Evolutionary conservation across 2,888 invertebrate genomes (phyloP).

Genomic region (Pseudoips prasinana): DNA sequence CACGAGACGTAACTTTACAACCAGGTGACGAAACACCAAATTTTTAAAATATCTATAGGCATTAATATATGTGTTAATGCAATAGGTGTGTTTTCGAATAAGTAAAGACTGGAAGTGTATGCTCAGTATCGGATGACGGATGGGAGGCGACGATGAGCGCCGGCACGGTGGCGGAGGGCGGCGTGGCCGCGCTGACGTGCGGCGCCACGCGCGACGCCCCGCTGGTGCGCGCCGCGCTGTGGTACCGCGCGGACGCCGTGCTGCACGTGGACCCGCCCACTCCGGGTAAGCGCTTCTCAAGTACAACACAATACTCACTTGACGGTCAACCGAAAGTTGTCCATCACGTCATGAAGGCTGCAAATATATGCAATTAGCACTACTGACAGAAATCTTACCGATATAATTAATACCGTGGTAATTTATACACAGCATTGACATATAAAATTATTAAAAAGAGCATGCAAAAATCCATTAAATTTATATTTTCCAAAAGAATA

Average conservation of each 20-base stretch:
- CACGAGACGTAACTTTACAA: constrained; percentile 87
- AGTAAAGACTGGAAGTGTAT: too few species aligned
- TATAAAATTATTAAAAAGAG: too few species aligned
- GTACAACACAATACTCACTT: too few species aligned
- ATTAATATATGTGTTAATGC: too few species aligned
- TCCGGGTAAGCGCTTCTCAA: constrained; percentile 59
- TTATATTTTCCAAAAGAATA: too few species aligned
- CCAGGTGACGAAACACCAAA: constrained; percentile 83
- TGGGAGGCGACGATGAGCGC: constrained; percentile 47
- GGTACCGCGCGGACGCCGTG: constrained; percentile 52
- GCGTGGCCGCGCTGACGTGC: constrained; percentile 55
- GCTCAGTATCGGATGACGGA: constrained; percentile 44
- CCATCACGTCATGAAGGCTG: too few species aligned
- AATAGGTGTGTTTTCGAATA: too few species aligned
- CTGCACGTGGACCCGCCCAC: constrained; percentile 76
- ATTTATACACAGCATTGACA: not conserved
- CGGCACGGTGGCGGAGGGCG: constrained; percentile 43
- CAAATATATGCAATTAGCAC: too few species aligned
- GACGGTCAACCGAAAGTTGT: too few species aligned
- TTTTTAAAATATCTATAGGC: constrained; percentile 6
- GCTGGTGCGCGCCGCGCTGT: constrained; percentile 40
- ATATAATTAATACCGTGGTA: not conserved
- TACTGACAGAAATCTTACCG: too few species aligned
- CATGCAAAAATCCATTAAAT: too few species aligned
- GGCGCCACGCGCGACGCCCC: constrained; percentile 25